These are phyloP conservation scores for Dendrocincla fuliginosa DNA, from an alignment of 2,797 vertebrate species.

Conservation along the genomic window DNA sequence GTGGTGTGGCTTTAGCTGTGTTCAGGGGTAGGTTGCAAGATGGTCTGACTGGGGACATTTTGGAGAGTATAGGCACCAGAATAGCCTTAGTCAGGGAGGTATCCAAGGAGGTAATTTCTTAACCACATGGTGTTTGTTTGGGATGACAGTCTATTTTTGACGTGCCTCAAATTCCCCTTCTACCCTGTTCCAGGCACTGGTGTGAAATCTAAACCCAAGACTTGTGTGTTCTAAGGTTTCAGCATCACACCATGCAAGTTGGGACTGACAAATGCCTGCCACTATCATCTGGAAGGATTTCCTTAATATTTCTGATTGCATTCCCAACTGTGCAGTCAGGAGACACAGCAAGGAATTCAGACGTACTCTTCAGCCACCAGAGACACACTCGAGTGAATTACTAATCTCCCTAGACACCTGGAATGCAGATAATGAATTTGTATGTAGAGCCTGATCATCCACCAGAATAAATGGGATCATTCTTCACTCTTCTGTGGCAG, in stretches of 20 bases:
- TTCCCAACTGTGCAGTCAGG: neutral
- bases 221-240: neutral
- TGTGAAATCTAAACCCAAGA: neutral
- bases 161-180: neutral
- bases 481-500: neutral
- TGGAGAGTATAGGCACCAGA: neutral
- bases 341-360: neutral
- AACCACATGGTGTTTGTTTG: neutral
- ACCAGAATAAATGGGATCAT: neutral
- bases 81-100: neutral
- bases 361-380: neutral
- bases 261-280: neutral
- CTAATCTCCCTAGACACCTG: neutral
- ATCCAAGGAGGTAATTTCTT: neutral
- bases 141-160: neutral
- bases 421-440: neutral
- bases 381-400: neutral
- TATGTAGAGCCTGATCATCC: neutral
- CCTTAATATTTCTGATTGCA: neutral
- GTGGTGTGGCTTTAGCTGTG: fast-evolving
- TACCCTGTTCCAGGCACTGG: neutral
- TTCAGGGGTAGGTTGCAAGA: neutral
- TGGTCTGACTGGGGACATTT: neutral
- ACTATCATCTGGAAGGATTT: neutral
- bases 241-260: neutral